A percentile compares a stretch with the other conserved stretches of the same genome.
phyloP scores from a whole-genome alignment of 2,113 vertebrate species.

The Hydropotes inermis region DNA sequence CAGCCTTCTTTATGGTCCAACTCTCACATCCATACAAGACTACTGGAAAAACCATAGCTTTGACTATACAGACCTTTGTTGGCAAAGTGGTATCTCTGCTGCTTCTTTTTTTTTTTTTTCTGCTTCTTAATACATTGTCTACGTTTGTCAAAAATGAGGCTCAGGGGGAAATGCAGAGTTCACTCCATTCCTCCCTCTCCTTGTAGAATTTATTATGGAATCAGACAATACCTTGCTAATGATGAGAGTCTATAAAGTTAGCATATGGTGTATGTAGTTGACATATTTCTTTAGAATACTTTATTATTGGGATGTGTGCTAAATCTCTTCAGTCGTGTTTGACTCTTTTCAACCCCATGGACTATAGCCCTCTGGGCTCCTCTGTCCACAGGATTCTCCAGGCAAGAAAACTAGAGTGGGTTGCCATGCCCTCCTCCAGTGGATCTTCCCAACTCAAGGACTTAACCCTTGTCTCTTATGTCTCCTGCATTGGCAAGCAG shows the following conservation, averaged over 20 bases:
- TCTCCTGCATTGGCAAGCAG: not conserved
- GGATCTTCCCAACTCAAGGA: not conserved
- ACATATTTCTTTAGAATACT: not conserved
- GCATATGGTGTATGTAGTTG: not conserved
- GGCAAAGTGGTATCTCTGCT: not conserved
- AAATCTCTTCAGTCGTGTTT: not conserved
- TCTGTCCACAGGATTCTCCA: not conserved
- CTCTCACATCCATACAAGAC: not conserved
- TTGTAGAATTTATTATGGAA: not conserved
- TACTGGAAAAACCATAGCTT: not conserved
- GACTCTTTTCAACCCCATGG: not conserved
- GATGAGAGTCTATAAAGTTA: not conserved
- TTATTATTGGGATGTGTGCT: not conserved
- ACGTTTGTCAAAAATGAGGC: not conserved
- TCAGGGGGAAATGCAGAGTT: not conserved
- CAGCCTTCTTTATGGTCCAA: not conserved
- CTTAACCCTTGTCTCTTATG: accelerated
- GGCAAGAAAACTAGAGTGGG: not conserved
- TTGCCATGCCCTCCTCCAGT: not conserved
- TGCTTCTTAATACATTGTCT: not conserved
- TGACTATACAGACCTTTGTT: not conserved
- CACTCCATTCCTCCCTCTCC: not conserved
- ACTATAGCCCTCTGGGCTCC: not conserved
- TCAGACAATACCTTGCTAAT: not conserved
- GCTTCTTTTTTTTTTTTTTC: not conserved